Evolutionary conservation across 2,113 vertebrate genomes (phyloP).

Genomic region (Amphiprion ocellaris): DNA sequence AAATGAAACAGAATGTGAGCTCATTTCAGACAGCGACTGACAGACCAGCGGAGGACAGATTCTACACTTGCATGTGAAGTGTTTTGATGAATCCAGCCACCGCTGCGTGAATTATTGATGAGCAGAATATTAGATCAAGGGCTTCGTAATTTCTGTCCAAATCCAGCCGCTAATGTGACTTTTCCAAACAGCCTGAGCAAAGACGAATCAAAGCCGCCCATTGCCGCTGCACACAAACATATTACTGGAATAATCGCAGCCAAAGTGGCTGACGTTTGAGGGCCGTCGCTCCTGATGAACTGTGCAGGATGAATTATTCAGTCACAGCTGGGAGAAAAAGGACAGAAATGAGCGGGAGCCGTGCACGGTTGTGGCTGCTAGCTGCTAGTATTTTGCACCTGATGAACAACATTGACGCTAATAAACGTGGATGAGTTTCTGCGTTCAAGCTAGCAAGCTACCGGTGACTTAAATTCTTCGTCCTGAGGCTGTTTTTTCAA

Average conservation of each 20-base stretch:
- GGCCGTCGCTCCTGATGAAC: not conserved
- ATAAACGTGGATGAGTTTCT: not conserved
- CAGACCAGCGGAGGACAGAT: not conserved
- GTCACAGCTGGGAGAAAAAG: not conserved
- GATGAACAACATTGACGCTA: conserved; percentile 14
- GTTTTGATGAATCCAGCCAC: conserved; percentile 13
- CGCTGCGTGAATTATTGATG: conserved; percentile 39
- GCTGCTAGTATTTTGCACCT: not conserved
- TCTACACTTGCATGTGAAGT: not conserved
- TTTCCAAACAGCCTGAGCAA: conserved; percentile 21
- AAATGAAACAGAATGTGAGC: not conserved
- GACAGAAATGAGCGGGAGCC: too few relatives aligned
- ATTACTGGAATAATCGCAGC: not conserved
- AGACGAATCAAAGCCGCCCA: not conserved
- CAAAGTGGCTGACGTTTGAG: not conserved
- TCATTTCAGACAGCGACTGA: not conserved
- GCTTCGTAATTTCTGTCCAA: conserved; percentile 2
- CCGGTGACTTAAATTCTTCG: too few relatives aligned
- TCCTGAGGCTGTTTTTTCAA: too few relatives aligned
- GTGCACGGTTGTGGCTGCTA: not conserved
- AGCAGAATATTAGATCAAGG: conserved; percentile 13
- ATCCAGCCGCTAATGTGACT: conserved; percentile 28
- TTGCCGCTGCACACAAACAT: not conserved
- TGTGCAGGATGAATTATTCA: conserved; percentile 37
- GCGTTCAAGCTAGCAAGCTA: not conserved